These are phyloP conservation scores for Puffinus mauretanicus DNA, from an alignment of 2,113 vertebrate genomes.

Conservation along the genomic window DNA sequence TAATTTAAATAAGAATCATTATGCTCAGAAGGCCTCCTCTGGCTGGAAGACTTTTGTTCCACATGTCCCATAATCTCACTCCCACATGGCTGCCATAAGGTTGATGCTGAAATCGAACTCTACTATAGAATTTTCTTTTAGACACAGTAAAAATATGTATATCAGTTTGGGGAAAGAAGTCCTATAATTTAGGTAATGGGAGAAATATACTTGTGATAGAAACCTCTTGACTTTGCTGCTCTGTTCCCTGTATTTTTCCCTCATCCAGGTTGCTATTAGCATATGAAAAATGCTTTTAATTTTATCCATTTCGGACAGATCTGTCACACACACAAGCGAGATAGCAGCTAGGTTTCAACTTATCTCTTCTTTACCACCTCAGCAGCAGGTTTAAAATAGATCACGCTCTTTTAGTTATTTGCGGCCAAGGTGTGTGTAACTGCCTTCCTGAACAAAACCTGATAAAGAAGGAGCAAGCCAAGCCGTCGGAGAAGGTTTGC, in stretches of 20 bases:
- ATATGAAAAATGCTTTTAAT: constrained; percentile 73
- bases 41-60: constrained; percentile 67
- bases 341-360: constrained; percentile 63
- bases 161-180: constrained; percentile 9
- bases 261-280: constrained; percentile 58
- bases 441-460: constrained; percentile 25
- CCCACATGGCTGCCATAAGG: constrained; percentile 54
- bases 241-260: neutral
- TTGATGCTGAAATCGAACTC: constrained; percentile 59
- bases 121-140: constrained; percentile 42
- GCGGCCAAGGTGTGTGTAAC: constrained; percentile 68
- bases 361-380: constrained; percentile 75
- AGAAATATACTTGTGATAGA: constrained; percentile 46
- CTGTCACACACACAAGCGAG: constrained; percentile 55
- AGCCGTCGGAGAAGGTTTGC: neutral
- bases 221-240: constrained; percentile 53
- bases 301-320: constrained; percentile 67
- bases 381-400: constrained; percentile 74
- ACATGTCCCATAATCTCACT: constrained; percentile 63
- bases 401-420: constrained; percentile 43
- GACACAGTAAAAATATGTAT: constrained; percentile 47
- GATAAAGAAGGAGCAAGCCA: neutral
- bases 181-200: constrained; percentile 12
- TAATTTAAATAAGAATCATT: constrained; percentile 73
- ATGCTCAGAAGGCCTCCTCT: constrained; percentile 68